Conservation (phyloP, 2,113 vertebrate species). For the Saguinus midas region DNA sequence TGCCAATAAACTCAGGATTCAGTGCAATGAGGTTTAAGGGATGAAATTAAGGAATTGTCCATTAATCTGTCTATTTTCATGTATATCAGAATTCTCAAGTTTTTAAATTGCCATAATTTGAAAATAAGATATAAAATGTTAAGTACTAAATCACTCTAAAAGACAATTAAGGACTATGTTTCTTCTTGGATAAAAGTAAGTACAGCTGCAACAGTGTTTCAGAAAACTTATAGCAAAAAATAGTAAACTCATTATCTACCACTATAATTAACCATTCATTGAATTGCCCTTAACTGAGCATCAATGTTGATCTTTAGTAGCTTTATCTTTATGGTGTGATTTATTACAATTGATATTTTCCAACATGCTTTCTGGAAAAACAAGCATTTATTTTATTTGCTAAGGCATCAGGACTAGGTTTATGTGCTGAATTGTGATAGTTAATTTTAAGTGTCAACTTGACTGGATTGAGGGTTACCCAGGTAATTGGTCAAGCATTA, state of each 20-base stretch:
- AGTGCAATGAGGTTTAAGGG: neutral
- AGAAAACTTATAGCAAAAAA: neutral
- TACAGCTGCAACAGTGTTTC: neutral
- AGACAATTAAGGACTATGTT: neutral
- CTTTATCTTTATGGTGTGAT: neutral
- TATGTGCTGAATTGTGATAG: neutral
- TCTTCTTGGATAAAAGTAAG: neutral
- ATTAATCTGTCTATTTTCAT: neutral
- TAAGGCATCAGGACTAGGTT: neutral
- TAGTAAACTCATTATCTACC: neutral
- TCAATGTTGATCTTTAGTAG: neutral
- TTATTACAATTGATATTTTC: neutral
- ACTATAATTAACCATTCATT: neutral
- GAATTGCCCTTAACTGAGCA: neutral
- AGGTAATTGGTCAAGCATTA: too few relatives aligned
- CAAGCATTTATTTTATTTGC: neutral
- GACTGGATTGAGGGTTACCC: too few relatives aligned
- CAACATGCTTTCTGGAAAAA: neutral
- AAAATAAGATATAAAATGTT: neutral
- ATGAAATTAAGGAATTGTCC: neutral
- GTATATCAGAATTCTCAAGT: neutral
- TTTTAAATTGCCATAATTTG: neutral
- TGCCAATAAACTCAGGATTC: neutral
- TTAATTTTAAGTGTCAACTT: neutral
- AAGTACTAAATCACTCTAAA: neutral